Base-by-base conservation (phyloP, 1,140 invertebrate species). In the Lepidurus couesii region DNA sequence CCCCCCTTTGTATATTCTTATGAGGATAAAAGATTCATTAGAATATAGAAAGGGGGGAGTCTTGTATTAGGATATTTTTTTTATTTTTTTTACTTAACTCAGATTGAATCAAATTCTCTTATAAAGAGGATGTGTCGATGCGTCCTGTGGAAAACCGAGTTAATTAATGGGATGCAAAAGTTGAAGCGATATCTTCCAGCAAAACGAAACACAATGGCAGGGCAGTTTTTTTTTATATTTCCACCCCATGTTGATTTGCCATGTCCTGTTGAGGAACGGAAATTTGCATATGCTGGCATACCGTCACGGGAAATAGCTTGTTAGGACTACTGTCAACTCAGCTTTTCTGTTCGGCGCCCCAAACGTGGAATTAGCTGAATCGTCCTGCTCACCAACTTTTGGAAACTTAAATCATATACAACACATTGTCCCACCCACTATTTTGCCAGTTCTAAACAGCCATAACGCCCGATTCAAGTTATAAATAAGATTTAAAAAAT, bases 211-310 rank as follows among this genome's bases (percentile, higher is more conserved):
- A 21, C 21, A 65, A 65, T 34, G 34, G 34, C 34, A 4, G 34
- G 3, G 34, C 3, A 34, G 2, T 34, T 34, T 34, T 34, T 34
- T 34, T 34, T 34, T 4, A 4, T 34, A 34, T 34, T 34, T 34
- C 34, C 34, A 34, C 34, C 34, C 34, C 34, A 21, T 65, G 53
- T 65, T 65, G 53, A 65, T 65, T 65, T 65, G 53, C 53, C 21
- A 65, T 65, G 53, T 65, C 53, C 53, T 65, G 53, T 65, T 65
- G 53, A 65, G 53, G 53, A 65, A 65, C 53, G 53, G 53, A 65
- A 65, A 65, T 65, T 65, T 65, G 53, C 53, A 65, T 65, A 65
- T 65, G 53, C 53, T 65, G 53, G 53, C 53, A 65, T 65, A 65
- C 53, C 53, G 13, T 21, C 53, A 65, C 53, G 53, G 53, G 53